Conservation (phyloP, 2,888 invertebrate species). For the Lasioglossum leucozonium region DNA sequence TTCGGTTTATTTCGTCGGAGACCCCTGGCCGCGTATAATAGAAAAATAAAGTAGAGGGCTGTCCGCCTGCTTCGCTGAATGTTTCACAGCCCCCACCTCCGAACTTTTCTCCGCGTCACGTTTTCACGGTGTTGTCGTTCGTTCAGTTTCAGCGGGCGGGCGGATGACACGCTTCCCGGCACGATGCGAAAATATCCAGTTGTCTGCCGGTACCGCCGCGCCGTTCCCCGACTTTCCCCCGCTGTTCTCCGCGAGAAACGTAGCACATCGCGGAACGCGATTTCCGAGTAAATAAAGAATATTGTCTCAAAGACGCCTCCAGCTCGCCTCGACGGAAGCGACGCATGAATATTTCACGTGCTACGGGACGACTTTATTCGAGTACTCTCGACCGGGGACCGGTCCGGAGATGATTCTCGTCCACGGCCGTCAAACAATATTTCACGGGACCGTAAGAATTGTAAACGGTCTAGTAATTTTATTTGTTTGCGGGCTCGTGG, state of each 20-base stretch:
- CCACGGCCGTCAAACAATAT: not conserved
- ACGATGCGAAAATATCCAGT: not conserved
- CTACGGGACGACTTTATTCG: not conserved
- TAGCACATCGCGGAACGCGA: not conserved
- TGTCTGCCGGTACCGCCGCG: not conserved
- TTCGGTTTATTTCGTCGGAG: not conserved
- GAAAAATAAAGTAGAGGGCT: not conserved
- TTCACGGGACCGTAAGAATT: not conserved
- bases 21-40: not conserved
- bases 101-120: not conserved
- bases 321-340: not conserved
- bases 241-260: not conserved
- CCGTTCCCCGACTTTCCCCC: not conserved
- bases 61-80: not conserved
- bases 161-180: not conserved
- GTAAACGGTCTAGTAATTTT: not conserved
- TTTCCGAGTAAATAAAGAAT: slow-evolving; percentile 2
- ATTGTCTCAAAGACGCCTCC: not conserved
- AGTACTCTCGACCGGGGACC: not conserved
- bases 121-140: not conserved
- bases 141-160: not conserved
- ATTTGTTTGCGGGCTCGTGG: not conserved
- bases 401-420: not conserved
- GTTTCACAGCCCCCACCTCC: not conserved
- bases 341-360: not conserved